Evolutionary conservation across 1,140 invertebrate species (phyloP).

Genomic region (Bombyx mandarina): DNA sequence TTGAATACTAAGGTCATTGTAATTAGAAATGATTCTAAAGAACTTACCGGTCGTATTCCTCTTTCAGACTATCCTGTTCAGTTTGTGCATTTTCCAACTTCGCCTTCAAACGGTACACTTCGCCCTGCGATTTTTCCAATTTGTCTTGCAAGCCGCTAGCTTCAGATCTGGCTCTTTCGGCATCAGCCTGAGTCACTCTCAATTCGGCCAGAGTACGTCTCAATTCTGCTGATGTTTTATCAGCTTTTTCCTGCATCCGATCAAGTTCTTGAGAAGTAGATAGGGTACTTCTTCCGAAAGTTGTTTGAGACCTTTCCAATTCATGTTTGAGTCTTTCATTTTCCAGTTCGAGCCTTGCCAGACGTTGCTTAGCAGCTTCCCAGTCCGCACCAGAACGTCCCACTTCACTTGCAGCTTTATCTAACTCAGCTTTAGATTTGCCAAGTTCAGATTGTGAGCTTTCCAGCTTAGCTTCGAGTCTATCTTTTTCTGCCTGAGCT

Average conservation of each 20-base stretch:
- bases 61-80: constrained; percentile 92
- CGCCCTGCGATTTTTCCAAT: constrained; percentile 93
- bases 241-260: constrained; percentile 87
- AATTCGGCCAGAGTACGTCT: constrained; percentile 88
- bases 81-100: constrained; percentile 94
- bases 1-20: not conserved
- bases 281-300: constrained; percentile 83
- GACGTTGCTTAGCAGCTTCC: constrained; percentile 89
- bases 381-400: constrained; percentile 90
- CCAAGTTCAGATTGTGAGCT: constrained; percentile 93
- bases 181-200: constrained; percentile 87
- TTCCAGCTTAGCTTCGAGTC: constrained; percentile 91
- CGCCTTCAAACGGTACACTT: constrained; percentile 93
- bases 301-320: constrained; percentile 85
- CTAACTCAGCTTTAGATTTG: constrained; percentile 93
- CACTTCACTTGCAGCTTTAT: constrained; percentile 91
- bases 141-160: constrained; percentile 91
- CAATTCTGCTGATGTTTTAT: constrained; percentile 86
- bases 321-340: constrained; percentile 90
- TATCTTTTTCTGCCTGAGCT: constrained; percentile 89
- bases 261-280: constrained; percentile 85
- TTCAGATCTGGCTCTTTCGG: constrained; percentile 87
- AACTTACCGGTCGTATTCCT: constrained; percentile 85
- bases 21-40: constrained; percentile 7
- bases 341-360: constrained; percentile 88